Conservation (phyloP, 2,888 invertebrate species). For the Unio pictorum region DNA sequence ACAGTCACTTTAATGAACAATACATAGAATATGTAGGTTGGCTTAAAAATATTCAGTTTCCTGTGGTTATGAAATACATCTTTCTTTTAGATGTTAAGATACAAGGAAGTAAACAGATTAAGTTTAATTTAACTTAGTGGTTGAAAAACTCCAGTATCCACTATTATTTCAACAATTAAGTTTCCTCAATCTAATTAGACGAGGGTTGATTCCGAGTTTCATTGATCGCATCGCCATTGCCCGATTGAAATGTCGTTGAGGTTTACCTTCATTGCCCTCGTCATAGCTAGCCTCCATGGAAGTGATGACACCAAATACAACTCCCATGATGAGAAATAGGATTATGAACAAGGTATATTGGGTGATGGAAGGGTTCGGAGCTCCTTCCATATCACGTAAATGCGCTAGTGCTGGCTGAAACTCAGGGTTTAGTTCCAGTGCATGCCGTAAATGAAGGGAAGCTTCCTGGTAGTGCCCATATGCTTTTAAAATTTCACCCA, state of each 20-base stretch:
- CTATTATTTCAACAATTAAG: constrained; percentile 33
- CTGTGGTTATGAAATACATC: too few relatives aligned
- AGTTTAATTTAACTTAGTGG: too few relatives aligned
- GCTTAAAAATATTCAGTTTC: too few relatives aligned
- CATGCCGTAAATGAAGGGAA: constrained; percentile 85
- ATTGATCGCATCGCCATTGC: constrained; percentile 91
- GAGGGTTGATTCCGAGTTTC: constrained; percentile 72
- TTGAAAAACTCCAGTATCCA: not conserved
- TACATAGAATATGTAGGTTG: too few relatives aligned
- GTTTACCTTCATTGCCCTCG: constrained; percentile 73
- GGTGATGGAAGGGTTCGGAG: constrained; percentile 86
- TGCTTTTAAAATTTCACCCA: constrained; percentile 92
- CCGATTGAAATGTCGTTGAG: constrained; percentile 88
- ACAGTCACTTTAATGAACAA: too few relatives aligned
- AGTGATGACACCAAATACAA: constrained; percentile 86
- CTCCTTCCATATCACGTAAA: constrained; percentile 85
- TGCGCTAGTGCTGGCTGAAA: constrained; percentile 87
- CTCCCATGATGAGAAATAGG: constrained; percentile 83
- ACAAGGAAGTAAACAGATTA: too few relatives aligned
- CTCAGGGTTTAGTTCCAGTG: constrained; percentile 87
- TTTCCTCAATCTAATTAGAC: constrained; percentile 55
- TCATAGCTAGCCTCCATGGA: constrained; percentile 77
- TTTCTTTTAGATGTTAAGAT: too few relatives aligned
- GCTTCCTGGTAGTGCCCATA: constrained; percentile 93
- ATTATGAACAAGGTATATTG: constrained; percentile 90